Percentiles rank a stretch among this genome's conserved stretches.
Evolutionary conservation across 2,113 vertebrate species (phyloP).

Genomic region (Myxocyprinus asiaticus): DNA sequence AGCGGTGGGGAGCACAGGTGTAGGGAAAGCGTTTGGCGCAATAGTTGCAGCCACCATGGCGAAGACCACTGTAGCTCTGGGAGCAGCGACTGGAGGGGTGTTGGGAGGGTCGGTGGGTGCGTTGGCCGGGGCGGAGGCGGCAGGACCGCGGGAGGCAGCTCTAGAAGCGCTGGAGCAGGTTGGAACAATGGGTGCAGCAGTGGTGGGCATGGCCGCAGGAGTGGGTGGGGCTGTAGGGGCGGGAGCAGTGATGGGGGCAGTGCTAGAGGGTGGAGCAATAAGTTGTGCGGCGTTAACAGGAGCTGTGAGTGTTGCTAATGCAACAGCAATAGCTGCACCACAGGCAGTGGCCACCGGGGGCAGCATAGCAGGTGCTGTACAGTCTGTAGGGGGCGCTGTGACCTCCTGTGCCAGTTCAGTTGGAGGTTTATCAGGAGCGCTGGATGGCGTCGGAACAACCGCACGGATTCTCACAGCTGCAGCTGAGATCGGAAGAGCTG

Average conservation of each 20-base stretch:
- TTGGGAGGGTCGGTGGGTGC: slow-evolving; percentile 68
- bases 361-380: too few species aligned
- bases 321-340: slow-evolving; percentile 45
- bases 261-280: slow-evolving; percentile 56
- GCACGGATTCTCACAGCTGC: slow-evolving; percentile 60
- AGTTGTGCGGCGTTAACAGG: slow-evolving; percentile 40
- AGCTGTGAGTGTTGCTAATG: slow-evolving; percentile 28
- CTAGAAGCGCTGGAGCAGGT: slow-evolving; percentile 68
- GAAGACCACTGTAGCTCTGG: slow-evolving; percentile 66
- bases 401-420: too few species aligned
- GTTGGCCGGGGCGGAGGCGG: slow-evolving; percentile 63
- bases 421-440: too few species aligned
- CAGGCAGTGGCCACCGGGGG: slow-evolving; percentile 10
- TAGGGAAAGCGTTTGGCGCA: slow-evolving; percentile 67
- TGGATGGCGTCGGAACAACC: slow-evolving; percentile 23
- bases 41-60: slow-evolving; percentile 64
- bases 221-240: slow-evolving; percentile 67
- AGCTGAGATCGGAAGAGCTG: slow-evolving; percentile 68
- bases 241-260: slow-evolving; percentile 62
- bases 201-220: slow-evolving; percentile 66
- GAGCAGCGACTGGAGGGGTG: slow-evolving; percentile 67
- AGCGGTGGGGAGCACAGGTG: slow-evolving; percentile 54
- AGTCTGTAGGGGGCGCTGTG: too few species aligned
- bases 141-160: slow-evolving; percentile 62
- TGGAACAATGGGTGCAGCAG: slow-evolving; percentile 59